Conservation (phyloP, 1,140 invertebrate genomes). For the Paracyclopina nana region DNA sequence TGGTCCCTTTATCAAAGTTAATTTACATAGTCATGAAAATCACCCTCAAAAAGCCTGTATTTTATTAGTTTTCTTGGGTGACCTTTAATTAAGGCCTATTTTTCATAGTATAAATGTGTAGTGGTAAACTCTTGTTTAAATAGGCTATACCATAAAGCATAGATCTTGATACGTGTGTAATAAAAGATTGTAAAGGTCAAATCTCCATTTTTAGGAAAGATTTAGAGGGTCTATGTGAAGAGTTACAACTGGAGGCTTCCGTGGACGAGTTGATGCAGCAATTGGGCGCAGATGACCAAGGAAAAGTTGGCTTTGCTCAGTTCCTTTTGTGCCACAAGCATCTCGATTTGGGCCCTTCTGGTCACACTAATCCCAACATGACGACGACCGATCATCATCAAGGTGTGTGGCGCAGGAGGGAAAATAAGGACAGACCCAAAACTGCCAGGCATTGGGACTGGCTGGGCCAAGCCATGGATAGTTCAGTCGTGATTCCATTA, state of each 20-base stretch:
- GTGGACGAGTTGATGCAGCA: constrained; percentile 5
- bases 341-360: not conserved
- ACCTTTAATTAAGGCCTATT: no score
- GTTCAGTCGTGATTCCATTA: not conserved
- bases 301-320: not conserved
- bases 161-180: no score
- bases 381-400: not conserved
- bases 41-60: no score
- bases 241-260: constrained; percentile 5
- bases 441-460: not conserved
- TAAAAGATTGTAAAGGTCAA: no score
- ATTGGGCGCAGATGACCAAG: constrained; percentile 1
- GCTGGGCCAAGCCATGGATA: not conserved
- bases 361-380: no score
- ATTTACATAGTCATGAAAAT: no score
- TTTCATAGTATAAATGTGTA: no score
- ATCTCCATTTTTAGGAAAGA: constrained; percentile 6
- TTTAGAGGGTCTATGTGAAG: constrained; percentile 5
- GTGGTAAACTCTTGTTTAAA: no score
- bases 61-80: no score
- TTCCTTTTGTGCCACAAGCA: constrained; percentile 6
- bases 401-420: not conserved
- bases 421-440: not conserved
- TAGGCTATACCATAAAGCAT: no score
- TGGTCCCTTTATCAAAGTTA: no score